Base-by-base conservation (phyloP, 30 jellyfish, hydroid and myxozoan species). In the Nemopilema nomurai region DNA sequence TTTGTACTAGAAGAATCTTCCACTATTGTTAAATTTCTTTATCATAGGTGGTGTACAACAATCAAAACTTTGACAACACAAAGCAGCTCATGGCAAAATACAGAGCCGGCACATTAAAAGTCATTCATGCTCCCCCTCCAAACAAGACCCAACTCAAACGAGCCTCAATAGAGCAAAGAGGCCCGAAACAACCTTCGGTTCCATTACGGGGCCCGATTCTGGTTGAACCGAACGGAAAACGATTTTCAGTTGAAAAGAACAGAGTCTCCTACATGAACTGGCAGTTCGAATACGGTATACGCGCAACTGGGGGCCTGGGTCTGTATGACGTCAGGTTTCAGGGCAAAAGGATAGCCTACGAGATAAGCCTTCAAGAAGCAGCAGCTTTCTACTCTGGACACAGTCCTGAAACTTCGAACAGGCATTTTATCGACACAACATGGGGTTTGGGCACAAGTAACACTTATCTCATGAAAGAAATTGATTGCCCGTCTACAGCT, bases 401-500 rank as follows among this genome's bases (percentile, higher is more conserved):
- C 26, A 83, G 75, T 66, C 96, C 96, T 1, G 87, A 68, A 57
- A 62, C 85, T 7, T 79, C 91, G 19, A 66, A 71, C 62, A 66
- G 88, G 1, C 96, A 88, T 65, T 79, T 79, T 51, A 32, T 88
- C 4, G 96, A 79, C 29, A 18, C 88, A 3, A 49, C 57, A 8
- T 67, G 87, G 84, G 96, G 96, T 3, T 65, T 88, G 62, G 96
- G 96, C 29, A 49, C 82, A 8, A 79, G 84, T 29, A 66, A 70
- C 71, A 64, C 91, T 33, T 79, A 30, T 18, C 85, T 88, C 63
- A 32, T 88, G 49, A n/a, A 20, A 18, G 96, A 88, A 18, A 53
- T 88, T 49, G 96, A 88, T 73, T 88, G 96, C 51, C 96, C 96
- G 0, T 57, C 66, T 29, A 80, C 87, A 4, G 69, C 96, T 4